Evolutionary conservation across 2,797 vertebrate genomes (phyloP).

Genomic region (Labroides dimidiatus): DNA sequence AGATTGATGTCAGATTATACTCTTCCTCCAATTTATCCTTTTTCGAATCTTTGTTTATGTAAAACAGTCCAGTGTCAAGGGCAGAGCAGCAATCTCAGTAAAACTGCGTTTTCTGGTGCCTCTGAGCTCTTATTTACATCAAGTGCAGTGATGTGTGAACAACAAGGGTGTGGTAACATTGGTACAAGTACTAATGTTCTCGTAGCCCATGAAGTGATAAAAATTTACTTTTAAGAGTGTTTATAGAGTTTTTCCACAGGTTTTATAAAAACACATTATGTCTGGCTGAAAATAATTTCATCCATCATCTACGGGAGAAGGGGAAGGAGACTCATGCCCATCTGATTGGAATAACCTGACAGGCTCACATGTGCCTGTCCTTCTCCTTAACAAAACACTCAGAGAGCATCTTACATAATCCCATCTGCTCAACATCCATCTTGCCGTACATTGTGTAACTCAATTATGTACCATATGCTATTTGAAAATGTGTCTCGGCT

Average conservation of each 20-base stretch:
- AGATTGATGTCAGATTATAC: no score
- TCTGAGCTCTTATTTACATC: constrained; percentile 46
- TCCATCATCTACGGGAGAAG: constrained; percentile 10
- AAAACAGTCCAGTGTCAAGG: background rate
- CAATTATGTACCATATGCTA: background rate
- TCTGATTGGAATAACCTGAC: constrained; percentile 36
- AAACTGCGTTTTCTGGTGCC: background rate
- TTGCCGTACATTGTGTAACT: constrained; percentile 26
- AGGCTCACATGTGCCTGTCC: constrained; percentile 52
- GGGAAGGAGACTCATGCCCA: constrained; percentile 25
- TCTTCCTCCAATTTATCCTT: no score
- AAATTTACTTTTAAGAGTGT: background rate
- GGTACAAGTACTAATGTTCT: background rate
- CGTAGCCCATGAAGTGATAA: background rate
- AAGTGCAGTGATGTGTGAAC: constrained; percentile 39
- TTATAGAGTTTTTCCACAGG: background rate
- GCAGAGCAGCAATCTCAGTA: background rate
- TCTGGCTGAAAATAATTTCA: background rate
- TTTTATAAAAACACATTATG: background rate
- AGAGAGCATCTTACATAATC: constrained; percentile 54
- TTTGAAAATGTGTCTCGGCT: background rate
- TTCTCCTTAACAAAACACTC: constrained; percentile 42
- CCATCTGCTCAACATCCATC: constrained; percentile 22
- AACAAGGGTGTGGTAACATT: constrained; percentile 37
- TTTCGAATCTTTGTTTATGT: no score